Evolutionary conservation across 1,140 invertebrate genomes (phyloP), one percentile per base, ranked within the genome.

Genomic region (Lepidurus arcticus): DNA sequence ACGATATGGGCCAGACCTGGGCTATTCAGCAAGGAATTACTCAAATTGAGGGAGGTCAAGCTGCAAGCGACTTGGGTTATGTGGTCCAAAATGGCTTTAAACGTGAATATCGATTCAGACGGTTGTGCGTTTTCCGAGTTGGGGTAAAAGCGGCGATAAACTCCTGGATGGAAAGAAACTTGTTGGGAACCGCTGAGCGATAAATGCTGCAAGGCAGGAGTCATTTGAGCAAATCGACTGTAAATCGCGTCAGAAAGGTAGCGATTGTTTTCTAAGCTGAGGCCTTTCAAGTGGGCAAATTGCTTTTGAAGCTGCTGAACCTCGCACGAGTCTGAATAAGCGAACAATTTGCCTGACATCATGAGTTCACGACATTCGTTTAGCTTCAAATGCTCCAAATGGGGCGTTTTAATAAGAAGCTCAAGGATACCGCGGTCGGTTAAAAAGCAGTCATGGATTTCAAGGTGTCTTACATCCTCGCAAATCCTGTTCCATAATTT

Each of bases 231-330:
- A 81, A 92, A 86, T 80, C 90, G 87, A 81, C 89, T 88, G 44
- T 92, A 89, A 34, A 91, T 84, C 44, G 88, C 88, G 87, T 93
- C 92, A 1, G 91, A 91, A 1, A 93, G 83, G 82, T 91, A 92
- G 78, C 91, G 86, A 82, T 92, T 91, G 53, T 88, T 87, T 11
- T 87, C 87, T 78, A 93, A 82, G 78, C 88, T 90, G 42, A 93
- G 83, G 73, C 85, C 84, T 79, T 84, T 87, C 16, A 92, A 85
- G 78, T 88, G 87, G 78, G 86, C 84, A 74, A 92, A 84, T 76
- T 85, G 87, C 8, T 86, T 80, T 26, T 84, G 83, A 7, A 89
- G 53, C 7, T 16, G 53, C 13, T 65, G 80, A 53, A 86, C 82
- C 76, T 87, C 84, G 43, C 86, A 84, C 80, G 89, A 88, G 43